A percentile compares a stretch with the other conserved stretches of the same genome.
phyloP scores from a whole-genome alignment of 1,140 invertebrate genomes.

The Cydia fagiglandana region DNA sequence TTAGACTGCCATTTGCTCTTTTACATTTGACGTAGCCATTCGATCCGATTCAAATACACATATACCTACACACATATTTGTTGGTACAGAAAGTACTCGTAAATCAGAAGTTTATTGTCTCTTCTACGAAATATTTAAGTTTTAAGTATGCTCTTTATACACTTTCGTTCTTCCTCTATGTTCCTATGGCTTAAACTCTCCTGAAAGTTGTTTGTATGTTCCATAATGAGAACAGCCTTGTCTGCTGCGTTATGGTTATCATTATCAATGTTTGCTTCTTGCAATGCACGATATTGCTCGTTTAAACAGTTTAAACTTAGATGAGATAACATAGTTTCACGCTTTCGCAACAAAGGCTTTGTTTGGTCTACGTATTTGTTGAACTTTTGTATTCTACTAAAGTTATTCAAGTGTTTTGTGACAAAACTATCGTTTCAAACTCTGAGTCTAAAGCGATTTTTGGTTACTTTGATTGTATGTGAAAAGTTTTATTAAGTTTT shows the following conservation, averaged over 20 bases:
- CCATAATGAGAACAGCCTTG: conserved; percentile 10
- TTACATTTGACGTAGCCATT: too few relatives aligned
- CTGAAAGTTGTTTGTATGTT: conserved; percentile 16
- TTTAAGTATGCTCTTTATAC: not conserved
- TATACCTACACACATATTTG: too few relatives aligned
- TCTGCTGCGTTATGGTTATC: conserved; percentile 21
- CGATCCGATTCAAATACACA: too few relatives aligned
- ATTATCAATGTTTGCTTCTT: conserved; percentile 27
- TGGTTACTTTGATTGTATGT: not conserved
- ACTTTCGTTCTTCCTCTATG: not conserved
- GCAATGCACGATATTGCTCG: conserved; percentile 20
- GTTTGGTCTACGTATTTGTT: not conserved
- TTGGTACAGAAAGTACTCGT: too few relatives aligned
- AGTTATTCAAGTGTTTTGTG: conserved; percentile 11
- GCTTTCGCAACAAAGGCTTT: conserved; percentile 27
- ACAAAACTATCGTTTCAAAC: not conserved
- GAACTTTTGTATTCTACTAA: not conserved
- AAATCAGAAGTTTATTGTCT: not conserved
- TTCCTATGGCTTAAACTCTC: not conserved
- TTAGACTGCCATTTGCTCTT: too few relatives aligned
- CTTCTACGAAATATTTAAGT: not conserved
- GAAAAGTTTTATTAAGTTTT: too few relatives aligned
- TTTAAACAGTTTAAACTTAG: conserved; percentile 25
- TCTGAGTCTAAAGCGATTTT: not conserved
- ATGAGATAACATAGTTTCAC: conserved; percentile 28